Evolutionary conservation across 2,113 vertebrate species (phyloP).

Genomic region (Tachycineta bicolor): DNA sequence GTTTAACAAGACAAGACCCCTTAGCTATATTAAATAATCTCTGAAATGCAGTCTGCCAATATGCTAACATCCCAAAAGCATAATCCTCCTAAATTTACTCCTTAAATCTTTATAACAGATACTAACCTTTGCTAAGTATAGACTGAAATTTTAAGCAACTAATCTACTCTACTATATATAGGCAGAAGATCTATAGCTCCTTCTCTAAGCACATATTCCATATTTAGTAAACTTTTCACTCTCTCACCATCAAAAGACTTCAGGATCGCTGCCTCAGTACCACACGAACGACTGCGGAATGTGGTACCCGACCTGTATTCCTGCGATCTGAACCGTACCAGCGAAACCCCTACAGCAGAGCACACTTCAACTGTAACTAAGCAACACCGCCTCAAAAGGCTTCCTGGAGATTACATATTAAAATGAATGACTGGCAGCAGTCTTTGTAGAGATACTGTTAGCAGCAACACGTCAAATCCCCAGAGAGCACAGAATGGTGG

Average conservation of each 20-base stretch:
- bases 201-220: not conserved
- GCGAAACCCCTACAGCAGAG: conserved; percentile 33
- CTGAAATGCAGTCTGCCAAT: not conserved
- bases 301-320: conserved; percentile 12
- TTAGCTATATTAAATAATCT: not conserved
- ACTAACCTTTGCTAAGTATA: conserved; percentile 35
- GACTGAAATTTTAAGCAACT: conserved; percentile 12
- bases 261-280: not conserved
- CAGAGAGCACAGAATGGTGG: not conserved
- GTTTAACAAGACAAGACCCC: conserved; percentile 53
- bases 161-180: not conserved
- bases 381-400: conserved; percentile 56
- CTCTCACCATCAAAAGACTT: not conserved
- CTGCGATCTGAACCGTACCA: conserved; percentile 5
- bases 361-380: conserved; percentile 64
- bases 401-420: conserved; percentile 56
- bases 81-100: not conserved
- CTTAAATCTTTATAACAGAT: not conserved
- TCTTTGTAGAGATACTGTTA: conserved; percentile 6
- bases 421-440: conserved; percentile 60
- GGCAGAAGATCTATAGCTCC: conserved; percentile 14
- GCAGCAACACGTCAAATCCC: not conserved
- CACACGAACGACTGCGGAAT: not conserved
- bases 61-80: not conserved
- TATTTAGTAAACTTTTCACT: conserved; percentile 41